Evolutionary conservation across 2,797 vertebrate genomes (phyloP).

Genomic region (Allobates femoralis): DNA sequence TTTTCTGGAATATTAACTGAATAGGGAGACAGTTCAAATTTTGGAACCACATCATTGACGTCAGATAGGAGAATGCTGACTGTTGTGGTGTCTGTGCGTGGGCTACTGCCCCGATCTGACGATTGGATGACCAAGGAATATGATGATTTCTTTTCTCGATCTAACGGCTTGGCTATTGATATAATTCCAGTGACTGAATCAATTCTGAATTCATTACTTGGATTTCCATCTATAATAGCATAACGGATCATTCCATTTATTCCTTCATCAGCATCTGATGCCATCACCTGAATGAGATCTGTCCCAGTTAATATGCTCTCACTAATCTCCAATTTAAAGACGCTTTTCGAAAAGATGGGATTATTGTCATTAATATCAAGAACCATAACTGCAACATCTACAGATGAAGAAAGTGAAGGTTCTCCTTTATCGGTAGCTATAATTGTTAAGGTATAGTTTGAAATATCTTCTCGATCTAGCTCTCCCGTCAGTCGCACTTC

Average conservation of each 20-base stretch:
- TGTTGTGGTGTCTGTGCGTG: conserved; percentile 80
- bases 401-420: conserved; percentile 84
- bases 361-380: conserved; percentile 95
- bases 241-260: conserved; percentile 94
- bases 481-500: conserved; percentile 87
- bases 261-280: conserved; percentile 88
- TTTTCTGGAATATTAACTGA: conserved; percentile 88
- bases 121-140: conserved; percentile 89
- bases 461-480: conserved; percentile 89
- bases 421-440: conserved; percentile 94
- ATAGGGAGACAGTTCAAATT: conserved; percentile 93
- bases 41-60: conserved; percentile 89
- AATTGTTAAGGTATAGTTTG: conserved; percentile 90
- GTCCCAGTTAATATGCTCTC: conserved; percentile 89
- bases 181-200: conserved; percentile 92
- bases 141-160: conserved; percentile 81
- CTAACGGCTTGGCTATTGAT: conserved; percentile 88
- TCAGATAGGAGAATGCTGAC: conserved; percentile 88
- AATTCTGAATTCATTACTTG: conserved; percentile 84
- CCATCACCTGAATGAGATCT: conserved; percentile 87
- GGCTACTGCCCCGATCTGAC: conserved; percentile 88
- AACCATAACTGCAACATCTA: conserved; percentile 86
- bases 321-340: conserved; percentile 87
- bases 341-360: conserved; percentile 86
- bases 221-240: conserved; percentile 79